phyloP scores from a whole-genome alignment of 2,113 vertebrate genomes.

The Okapia johnstoni region DNA sequence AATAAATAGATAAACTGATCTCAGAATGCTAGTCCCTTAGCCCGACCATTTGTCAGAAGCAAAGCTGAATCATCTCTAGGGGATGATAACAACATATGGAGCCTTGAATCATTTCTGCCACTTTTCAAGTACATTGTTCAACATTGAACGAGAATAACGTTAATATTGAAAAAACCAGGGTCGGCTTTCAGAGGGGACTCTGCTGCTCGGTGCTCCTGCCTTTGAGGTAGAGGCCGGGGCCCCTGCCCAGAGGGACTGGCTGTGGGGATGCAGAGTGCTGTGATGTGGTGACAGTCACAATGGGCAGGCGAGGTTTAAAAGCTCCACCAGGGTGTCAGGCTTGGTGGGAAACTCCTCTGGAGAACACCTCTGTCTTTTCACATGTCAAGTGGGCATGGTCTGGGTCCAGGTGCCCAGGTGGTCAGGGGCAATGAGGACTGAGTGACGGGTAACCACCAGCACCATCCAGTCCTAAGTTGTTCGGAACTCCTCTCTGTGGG shows the following conservation, averaged over 20 bases:
- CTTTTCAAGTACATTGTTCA: background rate
- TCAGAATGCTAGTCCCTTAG: background rate
- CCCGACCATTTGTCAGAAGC: background rate
- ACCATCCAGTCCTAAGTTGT: background rate
- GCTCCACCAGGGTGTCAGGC: accelerated
- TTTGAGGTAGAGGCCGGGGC: background rate
- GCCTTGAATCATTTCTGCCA: background rate
- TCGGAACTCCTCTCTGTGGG: background rate
- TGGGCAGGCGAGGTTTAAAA: background rate
- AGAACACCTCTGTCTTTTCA: accelerated
- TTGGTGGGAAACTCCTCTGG: background rate
- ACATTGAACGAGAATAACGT: background rate
- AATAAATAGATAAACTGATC: background rate
- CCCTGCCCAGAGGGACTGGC: accelerated
- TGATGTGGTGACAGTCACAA: background rate
- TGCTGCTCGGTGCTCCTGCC: accelerated
- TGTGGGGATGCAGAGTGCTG: accelerated
- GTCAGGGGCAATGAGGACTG: accelerated
- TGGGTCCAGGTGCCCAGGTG: background rate
- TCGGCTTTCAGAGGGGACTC: background rate
- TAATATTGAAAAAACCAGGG: background rate
- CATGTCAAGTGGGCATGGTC: accelerated
- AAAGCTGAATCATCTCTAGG: background rate
- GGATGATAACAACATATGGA: background rate
- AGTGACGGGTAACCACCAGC: background rate